Conservation (phyloP, 1,140 invertebrate species). For the Hestina assimilis region DNA sequence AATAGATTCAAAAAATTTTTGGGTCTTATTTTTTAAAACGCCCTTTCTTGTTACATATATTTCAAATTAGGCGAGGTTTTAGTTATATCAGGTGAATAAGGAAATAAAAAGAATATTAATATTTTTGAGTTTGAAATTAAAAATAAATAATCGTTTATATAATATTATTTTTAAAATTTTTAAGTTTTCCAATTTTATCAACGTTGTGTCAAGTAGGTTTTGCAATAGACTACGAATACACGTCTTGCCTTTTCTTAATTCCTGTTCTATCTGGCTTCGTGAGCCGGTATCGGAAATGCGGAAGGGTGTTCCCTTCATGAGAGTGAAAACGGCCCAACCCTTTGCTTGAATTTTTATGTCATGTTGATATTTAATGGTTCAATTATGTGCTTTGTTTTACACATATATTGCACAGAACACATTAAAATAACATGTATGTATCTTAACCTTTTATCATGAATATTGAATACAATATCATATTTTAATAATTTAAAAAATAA, state of each 20-base stretch:
- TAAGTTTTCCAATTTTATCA: background rate
- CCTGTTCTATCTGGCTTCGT: background rate
- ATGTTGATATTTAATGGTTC: background rate
- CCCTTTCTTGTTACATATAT: background rate
- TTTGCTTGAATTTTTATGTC: constrained; percentile 16
- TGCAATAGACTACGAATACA: constrained; percentile 12
- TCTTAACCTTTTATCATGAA: too few species aligned
- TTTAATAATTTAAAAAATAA: too few species aligned
- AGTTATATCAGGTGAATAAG: too few species aligned
- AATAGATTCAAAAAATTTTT: background rate
- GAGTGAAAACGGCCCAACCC: constrained; percentile 22
- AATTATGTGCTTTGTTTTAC: too few species aligned
- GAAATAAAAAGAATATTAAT: too few species aligned
- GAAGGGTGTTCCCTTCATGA: constrained; percentile 11
- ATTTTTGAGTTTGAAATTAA: background rate
- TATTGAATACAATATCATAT: too few species aligned
- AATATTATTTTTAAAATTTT: background rate
- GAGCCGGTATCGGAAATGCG: constrained; percentile 24
- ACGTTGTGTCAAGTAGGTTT: background rate
- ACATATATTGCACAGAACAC: too few species aligned
- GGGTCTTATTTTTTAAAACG: background rate
- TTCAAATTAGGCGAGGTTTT: too few species aligned
- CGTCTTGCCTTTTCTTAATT: constrained; percentile 21
- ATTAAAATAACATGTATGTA: too few species aligned
- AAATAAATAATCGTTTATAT: background rate